Conservation (phyloP, 2,888 invertebrate genomes). For the Pseudococcus longispinus region DNA sequence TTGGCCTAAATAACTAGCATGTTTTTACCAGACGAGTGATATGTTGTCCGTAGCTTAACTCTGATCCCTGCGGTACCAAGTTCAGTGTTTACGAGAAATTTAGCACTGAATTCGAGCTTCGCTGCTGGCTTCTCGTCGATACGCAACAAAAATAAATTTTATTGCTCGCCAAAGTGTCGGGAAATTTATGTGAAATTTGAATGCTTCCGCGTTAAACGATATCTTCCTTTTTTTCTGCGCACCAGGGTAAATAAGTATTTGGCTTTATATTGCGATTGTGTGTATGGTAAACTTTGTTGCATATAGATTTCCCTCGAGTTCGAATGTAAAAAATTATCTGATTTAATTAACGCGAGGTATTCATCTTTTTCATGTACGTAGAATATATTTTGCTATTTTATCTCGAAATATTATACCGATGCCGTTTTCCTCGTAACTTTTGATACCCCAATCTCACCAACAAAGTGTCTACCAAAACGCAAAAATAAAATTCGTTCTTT, state of each 20-base stretch:
- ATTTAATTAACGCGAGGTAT: background rate
- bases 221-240: background rate
- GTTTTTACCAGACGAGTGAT: constrained; percentile 39
- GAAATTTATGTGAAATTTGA: constrained; percentile 42
- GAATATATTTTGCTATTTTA: too few relatives aligned
- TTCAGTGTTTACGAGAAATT: constrained; percentile 21
- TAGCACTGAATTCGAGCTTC: constrained; percentile 5
- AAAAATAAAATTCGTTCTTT: too few relatives aligned
- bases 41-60: constrained; percentile 39
- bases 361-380: too few relatives aligned
- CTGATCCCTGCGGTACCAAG: constrained; percentile 31
- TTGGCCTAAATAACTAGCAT: constrained; percentile 43
- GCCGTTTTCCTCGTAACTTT: too few relatives aligned
- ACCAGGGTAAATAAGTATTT: background rate
- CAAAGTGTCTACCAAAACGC: too few relatives aligned
- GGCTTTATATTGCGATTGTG: background rate
- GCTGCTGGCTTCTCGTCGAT: background rate
- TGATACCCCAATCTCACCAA: too few relatives aligned
- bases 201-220: constrained; percentile 26
- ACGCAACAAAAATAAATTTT: constrained; percentile 34
- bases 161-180: background rate
- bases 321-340: background rate
- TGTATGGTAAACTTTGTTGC: background rate
- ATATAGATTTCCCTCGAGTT: background rate
- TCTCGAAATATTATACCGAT: too few relatives aligned